Evolutionary conservation across 2,113 vertebrate species (phyloP), one percentile per base, ranked within the genome.

Genomic region (Leucoraja erinaceus): DNA sequence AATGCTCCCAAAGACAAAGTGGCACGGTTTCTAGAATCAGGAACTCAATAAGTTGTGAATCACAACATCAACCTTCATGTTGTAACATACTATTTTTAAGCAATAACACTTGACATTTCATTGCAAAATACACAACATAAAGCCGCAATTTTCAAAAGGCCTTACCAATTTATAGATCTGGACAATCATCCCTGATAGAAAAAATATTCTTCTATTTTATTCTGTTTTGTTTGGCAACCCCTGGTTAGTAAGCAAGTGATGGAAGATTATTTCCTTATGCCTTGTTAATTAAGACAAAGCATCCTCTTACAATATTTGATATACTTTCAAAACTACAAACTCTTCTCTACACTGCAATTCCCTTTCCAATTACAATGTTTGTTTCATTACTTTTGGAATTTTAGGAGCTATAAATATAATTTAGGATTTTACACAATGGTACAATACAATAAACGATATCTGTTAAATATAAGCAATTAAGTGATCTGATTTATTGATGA

Each of bases 191-290:
- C 5, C 83, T 63, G 28, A 63, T 1, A 88, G 61, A 88, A 56
- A 84, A 84, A 63, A 63, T 63, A 63, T 66, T 88, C 31, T 86
- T n/a, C 28, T 63, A 61, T n/a, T 88, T 63, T 88, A 63, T 88
- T 12, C 83, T 14, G n/a, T n/a, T 88, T 18, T 14, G 28, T 31
- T 63, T 88, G 61, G 59, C 59, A 63, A n/a, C 31, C 83, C 5
- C n/a, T 63, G 83, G 16, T 88, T 63, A 63, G 28, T 63, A n/a
- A 86, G 10, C 25, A 14, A 63, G 28, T 88, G 28, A 63, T 14
- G 56, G 5, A 0, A 86, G 59, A 88, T 54, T 12, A 33, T 56
- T 83, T 83, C 9, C 54, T 28, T 56, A 88, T 5, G 6, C 9
- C 59, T 12, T 31, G 54, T 14, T 31, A 86, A 61, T 59, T n/a